Evolutionary conservation across 1,140 invertebrate species (phyloP).

Genomic region (Dendroctonus ponderosae): DNA sequence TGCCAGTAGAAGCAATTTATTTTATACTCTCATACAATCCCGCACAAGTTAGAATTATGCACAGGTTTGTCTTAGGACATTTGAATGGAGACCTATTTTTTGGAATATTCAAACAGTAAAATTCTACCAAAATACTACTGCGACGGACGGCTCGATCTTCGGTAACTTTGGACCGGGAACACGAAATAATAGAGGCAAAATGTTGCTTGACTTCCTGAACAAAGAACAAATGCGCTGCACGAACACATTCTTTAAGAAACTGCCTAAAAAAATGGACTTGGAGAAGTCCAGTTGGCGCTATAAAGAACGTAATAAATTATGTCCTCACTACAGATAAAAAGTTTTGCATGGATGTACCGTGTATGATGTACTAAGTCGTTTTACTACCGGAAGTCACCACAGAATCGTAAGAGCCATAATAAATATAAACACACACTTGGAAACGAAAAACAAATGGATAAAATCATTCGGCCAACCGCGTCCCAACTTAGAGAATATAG

Average conservation of each 20-base stretch:
- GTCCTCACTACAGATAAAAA: not conserved
- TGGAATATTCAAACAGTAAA: too few relatives aligned
- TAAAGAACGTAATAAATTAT: not conserved
- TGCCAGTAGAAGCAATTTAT: too few relatives aligned
- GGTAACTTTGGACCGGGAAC: too few relatives aligned
- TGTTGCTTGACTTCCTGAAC: not conserved
- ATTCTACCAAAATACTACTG: too few relatives aligned
- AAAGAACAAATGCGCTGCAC: not conserved
- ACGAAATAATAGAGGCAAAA: slow-evolving; percentile 3
- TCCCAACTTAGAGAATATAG: not conserved
- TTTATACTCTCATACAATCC: too few relatives aligned
- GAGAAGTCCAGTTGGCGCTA: not conserved
- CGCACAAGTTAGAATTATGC: too few relatives aligned
- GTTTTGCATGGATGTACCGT: not conserved
- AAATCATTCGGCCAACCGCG: not conserved
- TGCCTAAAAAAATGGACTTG: too few relatives aligned
- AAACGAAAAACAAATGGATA: not conserved
- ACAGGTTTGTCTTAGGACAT: too few relatives aligned
- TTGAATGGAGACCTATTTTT: too few relatives aligned
- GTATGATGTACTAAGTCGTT: not conserved
- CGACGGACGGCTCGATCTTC: too few relatives aligned
- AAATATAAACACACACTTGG: not conserved
- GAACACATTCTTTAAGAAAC: not conserved
- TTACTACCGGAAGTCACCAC: slow-evolving; percentile 2
- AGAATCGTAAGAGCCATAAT: not conserved